Evolutionary conservation across 2,888 invertebrate species (phyloP), one percentile per base, ranked within the genome.

Genomic region (Aphelenchoides bicaudatus): DNA sequence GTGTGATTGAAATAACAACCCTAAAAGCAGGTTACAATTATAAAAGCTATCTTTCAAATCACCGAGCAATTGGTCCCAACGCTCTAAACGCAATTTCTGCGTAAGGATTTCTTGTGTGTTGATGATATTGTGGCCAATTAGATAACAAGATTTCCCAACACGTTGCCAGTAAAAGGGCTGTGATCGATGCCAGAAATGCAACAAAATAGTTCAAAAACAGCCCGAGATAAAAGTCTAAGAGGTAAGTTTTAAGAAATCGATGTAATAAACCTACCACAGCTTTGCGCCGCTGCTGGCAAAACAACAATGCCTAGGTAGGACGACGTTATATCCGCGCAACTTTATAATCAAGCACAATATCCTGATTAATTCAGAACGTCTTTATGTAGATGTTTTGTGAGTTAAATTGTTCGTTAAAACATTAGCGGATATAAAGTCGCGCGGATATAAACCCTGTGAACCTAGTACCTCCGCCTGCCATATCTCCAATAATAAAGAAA

Each of bases 31-130:
- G 8, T 13, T 38, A 49, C 1, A 0, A 30, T 10, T 2, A 39
- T 63, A 8, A 30, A 68, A 68, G 60, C 49, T 56, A 66, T 63
- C 46, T 39, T 29, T 8, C 3, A 23, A 10, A 1, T 34, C 2
- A 1, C 19, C 31, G 19, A 37, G 38, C 29, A 62, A 62, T 57
- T 13, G 27, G 30, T 5, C 63, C 63, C 19, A 61, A 5, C 13
- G 64, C 63, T 51, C 74, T 55, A 34, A 59, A 62, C 8, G 70
- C 75, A 27, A 75, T 75, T 51, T 75, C 75, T 0, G 75, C 68
- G 58, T 75, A 75, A 16, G 75, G 75, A 59, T 72, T 72, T 25
- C 75, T 53, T 48, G 74, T 74, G 59, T 75, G 74, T 30, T 51
- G 10, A n/a, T 64, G 48, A 23, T 75, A 73, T 57, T 68, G 67